These are phyloP conservation scores for Atopsyche davidsoni DNA, from an alignment of 1,140 invertebrate species.

Conservation along the genomic window DNA sequence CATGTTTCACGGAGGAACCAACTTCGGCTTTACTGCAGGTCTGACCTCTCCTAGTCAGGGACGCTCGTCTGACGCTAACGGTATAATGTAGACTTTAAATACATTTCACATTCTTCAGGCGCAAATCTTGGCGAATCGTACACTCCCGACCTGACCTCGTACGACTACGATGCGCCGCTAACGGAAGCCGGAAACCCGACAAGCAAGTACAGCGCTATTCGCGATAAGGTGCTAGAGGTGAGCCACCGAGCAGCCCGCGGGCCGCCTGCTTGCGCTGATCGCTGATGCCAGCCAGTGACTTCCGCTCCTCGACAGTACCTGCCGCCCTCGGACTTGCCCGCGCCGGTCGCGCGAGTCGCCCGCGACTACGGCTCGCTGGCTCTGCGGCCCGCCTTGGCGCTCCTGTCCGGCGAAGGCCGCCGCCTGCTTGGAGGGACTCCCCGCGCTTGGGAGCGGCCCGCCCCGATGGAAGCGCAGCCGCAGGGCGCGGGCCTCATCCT, in stretches of 20 bases:
- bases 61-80: no score
- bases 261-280: no score
- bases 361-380: conserved; percentile 35
- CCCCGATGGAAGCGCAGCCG: conserved; percentile 40
- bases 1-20: conserved; percentile 65
- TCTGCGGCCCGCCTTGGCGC: conserved; percentile 29
- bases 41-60: no score
- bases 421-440: conserved; percentile 32
- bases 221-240: conserved; percentile 59
- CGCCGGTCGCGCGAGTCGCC: conserved; percentile 35
- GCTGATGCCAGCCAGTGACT: no score
- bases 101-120: no score
- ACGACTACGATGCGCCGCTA: conserved; percentile 82
- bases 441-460: conserved; percentile 39
- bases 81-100: no score
- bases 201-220: conserved; percentile 65
- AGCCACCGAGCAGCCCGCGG: no score
- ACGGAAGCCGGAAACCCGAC: conserved; percentile 77
- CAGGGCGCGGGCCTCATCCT: conserved; percentile 62
- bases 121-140: conserved; percentile 51
- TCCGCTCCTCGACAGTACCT: no score
- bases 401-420: conserved; percentile 36
- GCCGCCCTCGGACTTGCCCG: conserved; percentile 29
- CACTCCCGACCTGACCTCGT: conserved; percentile 68
- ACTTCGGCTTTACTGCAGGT: conserved; percentile 62